Conservation (phyloP, 2,113 vertebrate genomes). For the Colaptes auratus region DNA sequence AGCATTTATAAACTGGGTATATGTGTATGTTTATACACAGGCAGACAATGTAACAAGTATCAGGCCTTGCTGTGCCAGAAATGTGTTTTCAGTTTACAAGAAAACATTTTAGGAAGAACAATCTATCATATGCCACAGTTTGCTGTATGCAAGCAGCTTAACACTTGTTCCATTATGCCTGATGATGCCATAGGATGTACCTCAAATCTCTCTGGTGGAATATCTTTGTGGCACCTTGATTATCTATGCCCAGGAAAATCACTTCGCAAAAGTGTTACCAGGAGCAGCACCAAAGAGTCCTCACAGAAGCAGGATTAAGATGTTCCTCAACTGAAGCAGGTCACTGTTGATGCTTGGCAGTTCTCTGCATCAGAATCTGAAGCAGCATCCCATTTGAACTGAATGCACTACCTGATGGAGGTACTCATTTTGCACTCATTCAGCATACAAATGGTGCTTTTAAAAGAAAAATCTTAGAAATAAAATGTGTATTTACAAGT, state of each 20-base stretch:
- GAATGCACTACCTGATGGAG: not conserved
- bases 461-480: slow-evolving; percentile 11
- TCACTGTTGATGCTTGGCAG: not conserved
- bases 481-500: not conserved
- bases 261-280: not conserved
- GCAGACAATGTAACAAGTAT: not conserved
- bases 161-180: not conserved
- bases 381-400: not conserved
- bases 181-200: not conserved
- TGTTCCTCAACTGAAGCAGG: not conserved
- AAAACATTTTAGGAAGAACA: not conserved
- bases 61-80: not conserved
- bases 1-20: not conserved
- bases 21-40: not conserved
- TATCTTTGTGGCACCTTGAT: not conserved
- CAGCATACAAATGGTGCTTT: not conserved
- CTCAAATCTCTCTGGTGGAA: not conserved
- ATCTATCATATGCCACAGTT: not conserved
- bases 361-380: not conserved
- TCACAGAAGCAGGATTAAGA: not conserved
- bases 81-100: not conserved
- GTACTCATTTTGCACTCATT: not conserved
- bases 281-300: not conserved
- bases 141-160: not conserved
- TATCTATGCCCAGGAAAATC: slow-evolving; percentile 14